Conservation (phyloP, 2,113 vertebrate genomes). For the Alosa alosa region DNA sequence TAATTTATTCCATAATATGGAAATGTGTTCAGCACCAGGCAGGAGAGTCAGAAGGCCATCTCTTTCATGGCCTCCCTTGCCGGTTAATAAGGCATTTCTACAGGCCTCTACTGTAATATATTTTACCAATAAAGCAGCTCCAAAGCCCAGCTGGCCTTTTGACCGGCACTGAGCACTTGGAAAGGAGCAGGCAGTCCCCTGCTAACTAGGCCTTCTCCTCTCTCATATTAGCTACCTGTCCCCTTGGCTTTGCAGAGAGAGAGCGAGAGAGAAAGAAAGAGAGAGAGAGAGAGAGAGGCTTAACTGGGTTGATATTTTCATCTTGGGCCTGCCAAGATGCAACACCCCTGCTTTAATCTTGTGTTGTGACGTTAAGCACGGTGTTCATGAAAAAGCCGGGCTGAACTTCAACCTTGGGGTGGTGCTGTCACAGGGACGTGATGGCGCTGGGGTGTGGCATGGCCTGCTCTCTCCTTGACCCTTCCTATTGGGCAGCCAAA, state of each 20-base stretch:
- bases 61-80: conserved; percentile 59
- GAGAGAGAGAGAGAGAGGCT: conserved; percentile 68
- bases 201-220: conserved; percentile 71
- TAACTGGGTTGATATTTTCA: conserved; percentile 86
- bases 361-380: conserved; percentile 81
- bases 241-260: conserved; percentile 65
- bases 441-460: conserved; percentile 65
- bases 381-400: conserved; percentile 85
- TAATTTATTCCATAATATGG: conserved; percentile 67
- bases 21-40: conserved; percentile 60
- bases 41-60: conserved; percentile 62
- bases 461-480: conserved; percentile 72
- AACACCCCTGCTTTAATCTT: conserved; percentile 86
- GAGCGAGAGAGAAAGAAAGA: not conserved
- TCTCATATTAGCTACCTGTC: conserved; percentile 83
- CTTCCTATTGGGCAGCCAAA: conserved; percentile 67
- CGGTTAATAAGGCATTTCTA: conserved; percentile 72
- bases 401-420: conserved; percentile 81
- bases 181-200: conserved; percentile 65
- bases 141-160: conserved; percentile 62
- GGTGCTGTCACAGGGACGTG: conserved; percentile 76
- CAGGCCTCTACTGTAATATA: conserved; percentile 74
- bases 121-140: conserved; percentile 70
- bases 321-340: conserved; percentile 79
- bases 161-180: conserved; percentile 64